Base-by-base conservation (phyloP, 2,113 vertebrate species). In the Phalacrocorax pelagicus region DNA sequence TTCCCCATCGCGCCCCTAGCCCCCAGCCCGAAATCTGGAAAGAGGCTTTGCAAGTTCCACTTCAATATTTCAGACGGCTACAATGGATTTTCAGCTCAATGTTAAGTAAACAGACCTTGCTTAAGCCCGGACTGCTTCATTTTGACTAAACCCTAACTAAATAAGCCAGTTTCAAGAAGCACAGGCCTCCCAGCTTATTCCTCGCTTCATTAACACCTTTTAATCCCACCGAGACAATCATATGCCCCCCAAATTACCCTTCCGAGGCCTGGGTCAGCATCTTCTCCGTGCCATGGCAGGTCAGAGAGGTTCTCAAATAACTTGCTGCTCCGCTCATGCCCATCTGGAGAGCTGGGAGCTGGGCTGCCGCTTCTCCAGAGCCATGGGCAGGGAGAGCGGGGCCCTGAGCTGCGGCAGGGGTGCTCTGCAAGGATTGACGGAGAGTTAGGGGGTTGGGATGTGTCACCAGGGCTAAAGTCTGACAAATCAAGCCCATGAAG, bases 121-220 rank as follows among this genome's bases (percentile, higher is more conserved):
- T 82, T 94, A 88, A 94, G 88, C 92, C 81, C 11, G 74, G 88
- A 90, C 93, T 29, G 81, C 93, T 94, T 96, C 96, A 95, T 96
- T 96, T 92, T 87, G 88, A 34, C 90, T 92, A 96, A 96, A 94
- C 57, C 96, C 86, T 90, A 71, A 86, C 83, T 62, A 95, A 96
- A 96, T 52, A 96, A 90, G 82, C 81, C 8, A 5, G 42, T 62
- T 88, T 15, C 91, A 49, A 1, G 36, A 40, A 90, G 95, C 88
- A 8, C 62, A 32, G 79, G 32, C 91, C 74, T 36, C 67, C 38
- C 69, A 32, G 81, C 81, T 84, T 74, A 66, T 22, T 77, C 80
- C 69, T 73, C 21, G 81, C 94, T 92, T 94, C 94, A 87, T 94
- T 93, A 96, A 92, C 96, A 96, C 88, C 94, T 94, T 95, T 85